Conservation (phyloP, 2,797 vertebrate species). For the Spinus olivaceus region DNA sequence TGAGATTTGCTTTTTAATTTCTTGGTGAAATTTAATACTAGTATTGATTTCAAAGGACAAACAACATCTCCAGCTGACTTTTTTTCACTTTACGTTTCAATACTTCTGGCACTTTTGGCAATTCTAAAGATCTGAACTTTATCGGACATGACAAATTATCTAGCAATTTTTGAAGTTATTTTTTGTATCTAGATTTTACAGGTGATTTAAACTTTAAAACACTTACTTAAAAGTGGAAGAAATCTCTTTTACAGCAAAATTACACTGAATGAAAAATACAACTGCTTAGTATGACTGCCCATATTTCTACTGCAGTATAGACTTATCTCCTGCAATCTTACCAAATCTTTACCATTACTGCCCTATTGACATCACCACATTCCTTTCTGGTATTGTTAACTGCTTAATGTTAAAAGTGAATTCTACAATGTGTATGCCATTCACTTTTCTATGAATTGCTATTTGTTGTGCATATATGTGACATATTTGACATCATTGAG, state of each 20-base stretch:
- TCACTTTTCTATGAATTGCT: neutral
- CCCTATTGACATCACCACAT: neutral
- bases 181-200: neutral
- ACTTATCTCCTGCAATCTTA: neutral
- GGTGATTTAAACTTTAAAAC: neutral
- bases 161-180: neutral
- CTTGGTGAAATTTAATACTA: neutral
- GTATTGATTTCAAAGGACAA: neutral
- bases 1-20: neutral
- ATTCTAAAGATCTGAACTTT: neutral
- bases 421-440: neutral
- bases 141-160: neutral
- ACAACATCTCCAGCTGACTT: neutral
- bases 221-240: neutral
- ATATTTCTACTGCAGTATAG: neutral
- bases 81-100: neutral
- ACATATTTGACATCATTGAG: fast-evolving
- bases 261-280: neutral
- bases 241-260: neutral
- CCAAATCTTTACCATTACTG: neutral
- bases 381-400: neutral
- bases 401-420: neutral
- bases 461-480: neutral
- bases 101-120: neutral
- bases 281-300: neutral